Evolutionary conservation across 1,140 invertebrate species (phyloP).

Genomic region (Leptinotarsa texana): DNA sequence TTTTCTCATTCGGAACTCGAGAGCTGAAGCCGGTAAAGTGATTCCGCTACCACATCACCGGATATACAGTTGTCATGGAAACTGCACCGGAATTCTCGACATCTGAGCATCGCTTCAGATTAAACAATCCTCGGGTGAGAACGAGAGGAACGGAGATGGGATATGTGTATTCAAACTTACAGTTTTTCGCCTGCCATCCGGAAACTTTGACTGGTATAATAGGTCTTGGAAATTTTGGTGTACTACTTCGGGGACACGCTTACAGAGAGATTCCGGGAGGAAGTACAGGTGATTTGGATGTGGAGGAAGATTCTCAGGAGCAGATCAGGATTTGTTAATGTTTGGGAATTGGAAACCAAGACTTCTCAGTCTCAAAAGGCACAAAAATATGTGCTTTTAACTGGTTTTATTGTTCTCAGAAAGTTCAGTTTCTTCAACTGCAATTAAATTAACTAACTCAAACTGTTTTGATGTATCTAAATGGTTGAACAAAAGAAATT

Average conservation of each 20-base stretch:
- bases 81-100: conserved; percentile 42
- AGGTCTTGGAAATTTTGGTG: conserved; percentile 10
- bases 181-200: neutral
- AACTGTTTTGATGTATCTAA: no score
- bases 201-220: conserved; percentile 4
- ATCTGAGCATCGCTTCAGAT: conserved; percentile 44
- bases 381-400: no score
- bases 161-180: conserved; percentile 28
- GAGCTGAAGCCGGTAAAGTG: conserved; percentile 38
- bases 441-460: no score
- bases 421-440: no score
- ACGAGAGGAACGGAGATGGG: conserved; percentile 23
- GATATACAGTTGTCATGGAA: conserved; percentile 43
- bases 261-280: neutral
- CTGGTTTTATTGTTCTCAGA: no score
- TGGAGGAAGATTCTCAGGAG: no score
- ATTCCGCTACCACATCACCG: conserved; percentile 43
- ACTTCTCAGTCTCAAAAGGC: no score
- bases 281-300: no score
- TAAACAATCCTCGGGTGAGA: conserved; percentile 36
- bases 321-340: no score
- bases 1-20: conserved; percentile 22
- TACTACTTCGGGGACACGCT: neutral
- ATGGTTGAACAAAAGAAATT: no score
- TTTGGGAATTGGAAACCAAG: no score